Conservation (phyloP, 2,888 invertebrate species). For the Pterostichus madidus region DNA sequence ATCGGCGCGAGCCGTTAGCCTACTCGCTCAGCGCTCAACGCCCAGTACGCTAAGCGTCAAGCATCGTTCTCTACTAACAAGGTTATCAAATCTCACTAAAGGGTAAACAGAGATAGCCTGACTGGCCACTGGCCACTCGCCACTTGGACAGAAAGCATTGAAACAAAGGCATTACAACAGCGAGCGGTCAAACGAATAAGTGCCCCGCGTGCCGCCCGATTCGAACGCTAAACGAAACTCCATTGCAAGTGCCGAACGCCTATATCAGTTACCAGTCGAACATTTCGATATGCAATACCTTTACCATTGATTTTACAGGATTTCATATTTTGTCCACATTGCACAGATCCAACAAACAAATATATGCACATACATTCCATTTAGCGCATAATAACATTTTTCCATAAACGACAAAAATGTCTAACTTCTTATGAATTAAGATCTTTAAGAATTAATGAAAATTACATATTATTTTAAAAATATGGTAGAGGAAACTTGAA, state of each 20-base stretch:
- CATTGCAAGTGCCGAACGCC: neutral
- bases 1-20: conserved; percentile 29
- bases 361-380: neutral
- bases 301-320: conserved; percentile 10
- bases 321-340: conserved; percentile 20
- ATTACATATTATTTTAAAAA: no score
- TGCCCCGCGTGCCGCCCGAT: conserved; percentile 25
- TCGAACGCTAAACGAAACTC: neutral
- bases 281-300: conserved; percentile 38
- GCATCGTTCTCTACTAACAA: conserved; percentile 57
- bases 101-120: conserved; percentile 62
- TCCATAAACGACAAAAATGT: no score
- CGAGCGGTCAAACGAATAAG: conserved; percentile 65
- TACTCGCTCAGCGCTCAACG: conserved; percentile 16
- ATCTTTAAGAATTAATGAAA: no score
- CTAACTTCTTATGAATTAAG: no score
- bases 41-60: conserved; percentile 44
- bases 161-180: conserved; percentile 64
- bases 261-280: conserved; percentile 52
- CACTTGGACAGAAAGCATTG: conserved; percentile 61
- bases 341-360: neutral
- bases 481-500: no score
- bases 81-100: conserved; percentile 65
- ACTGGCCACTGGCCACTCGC: neutral
- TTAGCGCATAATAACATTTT: no score